Conservation (phyloP, 2,113 vertebrate species). For the Cisticola juncidis region DNA sequence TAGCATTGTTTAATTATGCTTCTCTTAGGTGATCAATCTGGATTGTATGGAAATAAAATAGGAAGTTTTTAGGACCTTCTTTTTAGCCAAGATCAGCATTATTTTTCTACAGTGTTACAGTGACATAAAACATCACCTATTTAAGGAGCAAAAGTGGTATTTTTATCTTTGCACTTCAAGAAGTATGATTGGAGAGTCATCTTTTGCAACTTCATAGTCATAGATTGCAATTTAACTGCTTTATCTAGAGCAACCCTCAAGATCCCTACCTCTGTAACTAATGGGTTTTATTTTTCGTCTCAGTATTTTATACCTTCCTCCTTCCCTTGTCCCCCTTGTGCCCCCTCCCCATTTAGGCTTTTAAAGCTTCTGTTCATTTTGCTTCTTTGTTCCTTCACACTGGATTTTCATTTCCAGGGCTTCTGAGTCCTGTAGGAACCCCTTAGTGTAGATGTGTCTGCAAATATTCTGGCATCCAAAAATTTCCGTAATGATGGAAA, state of each 20-base stretch:
- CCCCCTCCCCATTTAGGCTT: neutral
- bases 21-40: conserved; percentile 71
- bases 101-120: neutral
- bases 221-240: conserved; percentile 2
- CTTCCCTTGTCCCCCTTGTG: fast-evolving
- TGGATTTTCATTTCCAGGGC: neutral
- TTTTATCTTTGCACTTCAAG: conserved; percentile 63
- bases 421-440: neutral
- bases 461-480: conserved; percentile 3
- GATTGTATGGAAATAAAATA: conserved; percentile 38
- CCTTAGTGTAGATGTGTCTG: neutral
- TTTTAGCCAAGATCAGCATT: neutral
- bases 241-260: conserved; percentile 34
- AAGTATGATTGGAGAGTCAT: conserved; percentile 47
- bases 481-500: conserved; percentile 17
- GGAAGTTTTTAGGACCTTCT: conserved; percentile 21
- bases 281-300: neutral
- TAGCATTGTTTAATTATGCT: conserved; percentile 67
- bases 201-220: neutral
- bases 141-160: conserved; percentile 38
- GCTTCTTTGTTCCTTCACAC: neutral
- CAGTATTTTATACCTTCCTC: neutral
- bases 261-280: neutral
- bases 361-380: neutral
- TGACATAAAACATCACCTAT: neutral